Evolutionary conservation across 2,113 vertebrate genomes (phyloP), one percentile per base, ranked within the genome.

Genomic region (Mastomys coucha): DNA sequence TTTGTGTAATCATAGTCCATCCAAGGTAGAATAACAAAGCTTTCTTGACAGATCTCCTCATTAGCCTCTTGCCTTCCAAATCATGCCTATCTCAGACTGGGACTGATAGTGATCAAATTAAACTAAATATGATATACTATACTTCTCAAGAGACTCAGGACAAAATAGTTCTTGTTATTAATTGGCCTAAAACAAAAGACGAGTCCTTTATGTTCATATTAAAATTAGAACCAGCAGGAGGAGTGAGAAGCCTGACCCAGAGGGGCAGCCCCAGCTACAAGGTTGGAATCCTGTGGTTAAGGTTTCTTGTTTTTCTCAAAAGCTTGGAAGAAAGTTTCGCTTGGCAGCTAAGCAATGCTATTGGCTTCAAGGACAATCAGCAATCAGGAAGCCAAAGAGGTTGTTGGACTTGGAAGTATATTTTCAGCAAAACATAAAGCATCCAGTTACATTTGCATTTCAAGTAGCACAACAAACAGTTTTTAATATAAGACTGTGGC

Each of bases 191-290:
- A 94, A 84, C 86, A 92, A 93, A 95, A 70, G 45, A 81, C 33
- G 85, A 11, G 20, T 73, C 94, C 58, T 73, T 96, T 77, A 73
- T 82, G 82, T 6, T 16, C 70, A 8, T 65, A 76, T 91, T 80
- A 94, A 96, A 96, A 93, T 75, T 80, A 16, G 42, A 96, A 24
- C 31, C 12, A 91, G 31, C 36, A 89, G 36, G 51, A 91, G 92
- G 88, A 73, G 4, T 42, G 7, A 88, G 51, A 33, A 75, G 49
- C 16, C 33, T 72, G 45, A 65, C 10, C 12, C 10, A 92, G 17
- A 70, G 19, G 60, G 12, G 58, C 26, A 92, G 53, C 60, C 9
- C 1, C 19, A 49, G 9, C 39, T 63, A 80, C 9, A 0, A 28
- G 73, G 19, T 5, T 88, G 31, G 70, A 13, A 22, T 14, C 36